Conservation (phyloP, 2,797 vertebrate species). For the Phaenicophaeus curvirostris region DNA sequence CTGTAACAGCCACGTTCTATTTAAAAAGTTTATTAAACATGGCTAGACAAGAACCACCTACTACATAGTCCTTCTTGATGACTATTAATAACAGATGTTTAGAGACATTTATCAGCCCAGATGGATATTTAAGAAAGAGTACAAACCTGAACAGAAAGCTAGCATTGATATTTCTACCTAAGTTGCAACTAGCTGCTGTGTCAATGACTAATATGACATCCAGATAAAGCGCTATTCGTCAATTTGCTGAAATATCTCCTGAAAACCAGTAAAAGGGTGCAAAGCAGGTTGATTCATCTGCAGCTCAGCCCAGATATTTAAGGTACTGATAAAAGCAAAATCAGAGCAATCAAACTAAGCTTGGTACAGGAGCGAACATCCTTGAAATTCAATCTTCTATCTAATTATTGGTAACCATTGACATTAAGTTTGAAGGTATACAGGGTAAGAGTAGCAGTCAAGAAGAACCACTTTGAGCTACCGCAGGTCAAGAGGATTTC, state of each 20-base stretch:
- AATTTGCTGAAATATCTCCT: not conserved
- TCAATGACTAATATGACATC: not conserved
- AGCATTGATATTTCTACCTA: not conserved
- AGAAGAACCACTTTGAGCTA: not conserved
- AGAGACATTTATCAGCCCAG: not conserved
- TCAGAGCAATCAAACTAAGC: not conserved
- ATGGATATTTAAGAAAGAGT: not conserved
- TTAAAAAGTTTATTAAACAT: not conserved
- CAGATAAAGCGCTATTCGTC: not conserved
- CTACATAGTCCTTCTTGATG: not conserved
- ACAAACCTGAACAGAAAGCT: not conserved
- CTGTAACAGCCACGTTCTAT: not conserved
- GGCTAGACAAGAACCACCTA: not conserved
- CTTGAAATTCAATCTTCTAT: not conserved
- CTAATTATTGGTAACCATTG: not conserved
- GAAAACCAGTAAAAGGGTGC: not conserved
- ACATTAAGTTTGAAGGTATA: not conserved
- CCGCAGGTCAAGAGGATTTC: not conserved
- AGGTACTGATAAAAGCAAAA: not conserved
- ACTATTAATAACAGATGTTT: not conserved
- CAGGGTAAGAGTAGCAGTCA: not conserved
- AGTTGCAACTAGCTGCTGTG: not conserved
- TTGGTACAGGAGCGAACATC: not conserved
- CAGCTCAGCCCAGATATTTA: not conserved
- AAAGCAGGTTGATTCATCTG: not conserved